Evolutionary conservation across 2,888 invertebrate species (phyloP).

Genomic region (Epistrophella euchroma): DNA sequence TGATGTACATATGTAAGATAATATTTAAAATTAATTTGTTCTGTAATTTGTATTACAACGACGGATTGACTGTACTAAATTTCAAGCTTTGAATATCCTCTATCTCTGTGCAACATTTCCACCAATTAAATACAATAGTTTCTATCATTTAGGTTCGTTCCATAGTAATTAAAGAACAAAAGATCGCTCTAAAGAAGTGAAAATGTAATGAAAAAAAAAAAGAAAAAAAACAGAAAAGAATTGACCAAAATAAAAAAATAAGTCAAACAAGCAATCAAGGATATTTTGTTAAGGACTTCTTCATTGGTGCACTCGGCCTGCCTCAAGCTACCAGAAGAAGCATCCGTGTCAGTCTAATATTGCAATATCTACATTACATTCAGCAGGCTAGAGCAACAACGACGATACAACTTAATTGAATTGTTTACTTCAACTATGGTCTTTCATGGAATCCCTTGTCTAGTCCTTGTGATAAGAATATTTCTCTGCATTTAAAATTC

Average conservation of each 20-base stretch:
- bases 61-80: not conserved
- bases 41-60: not conserved
- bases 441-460: not conserved
- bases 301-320: conserved; percentile 31
- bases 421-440: conserved; percentile 54
- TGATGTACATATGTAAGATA: too few species aligned
- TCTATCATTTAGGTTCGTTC: conserved; percentile 50
- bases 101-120: not conserved
- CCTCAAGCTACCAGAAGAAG: conserved; percentile 34
- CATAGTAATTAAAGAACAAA: conserved; percentile 70
- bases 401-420: conserved; percentile 65
- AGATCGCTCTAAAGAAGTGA: conserved; percentile 29
- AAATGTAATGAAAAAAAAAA: not conserved
- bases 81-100: not conserved
- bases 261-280: conserved; percentile 50
- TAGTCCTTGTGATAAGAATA: conserved; percentile 44
- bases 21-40: too few species aligned
- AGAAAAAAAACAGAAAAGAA: conserved; percentile 1
- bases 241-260: conserved; percentile 18
- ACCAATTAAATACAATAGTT: conserved; percentile 53
- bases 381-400: conserved; percentile 4
- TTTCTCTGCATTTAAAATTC: conserved; percentile 58
- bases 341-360: conserved; percentile 31
- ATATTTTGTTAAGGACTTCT: conserved; percentile 56
- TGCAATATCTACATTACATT: conserved; percentile 32